Evolutionary conservation across 2,888 invertebrate species (phyloP), one percentile per base, ranked within the genome.

Genomic region (Asteroscopus sphinx): DNA sequence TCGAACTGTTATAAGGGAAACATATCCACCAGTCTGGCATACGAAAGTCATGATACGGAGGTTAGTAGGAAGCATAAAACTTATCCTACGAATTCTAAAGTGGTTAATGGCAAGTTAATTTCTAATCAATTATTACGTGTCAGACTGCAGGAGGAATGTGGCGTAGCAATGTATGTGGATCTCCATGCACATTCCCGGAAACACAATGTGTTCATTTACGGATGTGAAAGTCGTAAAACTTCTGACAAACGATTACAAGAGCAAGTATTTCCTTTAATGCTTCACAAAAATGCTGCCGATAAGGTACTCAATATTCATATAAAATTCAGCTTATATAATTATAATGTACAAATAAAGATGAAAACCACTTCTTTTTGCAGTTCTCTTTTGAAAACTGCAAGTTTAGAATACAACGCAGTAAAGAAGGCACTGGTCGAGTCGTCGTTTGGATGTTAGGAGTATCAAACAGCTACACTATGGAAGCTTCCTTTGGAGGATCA

Each of bases 391-490:
- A 98, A 92, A 97, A 96, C 83, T 99, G 99, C 90, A 98, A 98
- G 92, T 99, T 99, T 89, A 96, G 98, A 83, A 96, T 99, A 74
- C 98, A 99, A 88, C 96, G 98, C 68, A 97, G 97, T 78, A 99
- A 99, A 92, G 99, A 99, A 92, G 99, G 99, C 2, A 99, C 99
- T 0, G 99, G 99, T 5, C 95, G 99, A 56, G 97, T 99, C 7
- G 98, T 99, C 0, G 97, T 98, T 80, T 99, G 98, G 98, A 97
- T 98, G 95, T 96, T 99, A 95, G 99, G 99, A 17, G 97, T 99
- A 40, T 96, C 97, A 56, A 98, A 99, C 82, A 99, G 98, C 88
- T 99, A 98, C 85, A 99, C 99, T 3, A 96, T 99, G 96, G 99
- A 99, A 93, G 98, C 99, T 6, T 98, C 99, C 0, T 98, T 99